A percentile compares a stretch with the other conserved stretches of the same genome.
phyloP scores from a whole-genome alignment of 2,113 vertebrate genomes.

The Procavia capensis region DNA sequence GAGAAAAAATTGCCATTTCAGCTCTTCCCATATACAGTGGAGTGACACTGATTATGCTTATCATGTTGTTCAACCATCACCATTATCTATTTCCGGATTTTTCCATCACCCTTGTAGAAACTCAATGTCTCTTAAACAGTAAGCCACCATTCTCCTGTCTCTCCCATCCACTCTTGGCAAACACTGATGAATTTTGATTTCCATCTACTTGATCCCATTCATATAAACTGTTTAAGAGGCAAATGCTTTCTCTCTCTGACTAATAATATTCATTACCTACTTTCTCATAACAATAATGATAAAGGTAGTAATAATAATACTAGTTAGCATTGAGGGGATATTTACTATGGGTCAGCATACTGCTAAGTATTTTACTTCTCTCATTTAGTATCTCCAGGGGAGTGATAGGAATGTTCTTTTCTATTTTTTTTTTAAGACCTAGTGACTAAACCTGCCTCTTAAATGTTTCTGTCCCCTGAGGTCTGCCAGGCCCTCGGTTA shows the following conservation, averaged over 20 bases:
- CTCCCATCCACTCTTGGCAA: not conserved
- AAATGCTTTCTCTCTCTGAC: not conserved
- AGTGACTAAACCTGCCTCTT: not conserved
- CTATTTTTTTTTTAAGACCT: slow-evolving; percentile 30
- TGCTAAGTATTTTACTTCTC: not conserved
- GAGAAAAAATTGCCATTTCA: not conserved
- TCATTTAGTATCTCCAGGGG: not conserved
- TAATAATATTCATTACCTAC: not conserved
- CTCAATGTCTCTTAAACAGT: not conserved
- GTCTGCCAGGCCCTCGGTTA: not conserved
- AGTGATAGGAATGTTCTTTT: not conserved
- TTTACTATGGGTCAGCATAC: not conserved
- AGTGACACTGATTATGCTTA: not conserved
- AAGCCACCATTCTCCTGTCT: not conserved
- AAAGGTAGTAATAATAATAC: not conserved
- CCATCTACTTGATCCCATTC: not conserved
- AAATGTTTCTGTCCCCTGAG: not conserved
- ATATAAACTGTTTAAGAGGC: not conserved
- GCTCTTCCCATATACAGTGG: not conserved
- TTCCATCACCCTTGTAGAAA: not conserved
- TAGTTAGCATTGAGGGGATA: not conserved
- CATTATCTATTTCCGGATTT: not conserved
- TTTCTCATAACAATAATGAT: not conserved
- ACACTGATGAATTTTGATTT: not conserved
- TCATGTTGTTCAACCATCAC: not conserved